Evolutionary conservation across 2,797 vertebrate species (phyloP), one percentile per base, ranked within the genome.

Genomic region (Agapornis canus): DNA sequence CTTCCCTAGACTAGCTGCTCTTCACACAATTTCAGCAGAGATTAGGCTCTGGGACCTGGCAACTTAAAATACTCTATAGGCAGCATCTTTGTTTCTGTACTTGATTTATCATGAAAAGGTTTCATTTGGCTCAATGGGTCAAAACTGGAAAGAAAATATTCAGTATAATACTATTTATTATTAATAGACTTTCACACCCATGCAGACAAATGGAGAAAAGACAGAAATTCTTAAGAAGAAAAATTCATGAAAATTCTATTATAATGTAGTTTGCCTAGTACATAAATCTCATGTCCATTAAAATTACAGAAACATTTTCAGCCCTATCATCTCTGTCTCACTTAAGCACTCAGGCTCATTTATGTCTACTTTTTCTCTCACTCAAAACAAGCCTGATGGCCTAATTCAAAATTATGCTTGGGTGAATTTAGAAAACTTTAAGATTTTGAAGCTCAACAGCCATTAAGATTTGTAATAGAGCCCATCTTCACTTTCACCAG

Each of bases 271-370:
- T 95, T 93, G 31, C 65, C 66, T 81, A 93, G 84, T 73, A 72
- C 54, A 60, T 94, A 88, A 94, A 95, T 89, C 77, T 96, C 80
- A 85, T 15, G 22, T 52, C 63, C 73, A 86, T 96, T 96, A 95
- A 87, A 91, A 93, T 92, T 92, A 90, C 78, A 94, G 77, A 95
- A 95, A 95, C 57, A 83, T 64, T 90, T 92, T 88, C 79, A 86
- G 42, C n/a, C 56, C 20, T 75, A 73, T 82, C 35, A 83, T 89
- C 47, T 79, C 63, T 71, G 39, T 75, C 57, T 94, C 90, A 71
- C 70, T 95, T 86, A 89, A 91, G 70, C 43, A 86, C 63, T 92
- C 47, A 75, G 26, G 32, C 42, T 94, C 76, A 91, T 77, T 94
- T 94, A 71, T 64, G 39, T 22, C 76, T 73, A 23, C 23, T 68